phyloP scores from a whole-genome alignment of 2,113 vertebrate genomes.

The Leucoraja erinaceus region DNA sequence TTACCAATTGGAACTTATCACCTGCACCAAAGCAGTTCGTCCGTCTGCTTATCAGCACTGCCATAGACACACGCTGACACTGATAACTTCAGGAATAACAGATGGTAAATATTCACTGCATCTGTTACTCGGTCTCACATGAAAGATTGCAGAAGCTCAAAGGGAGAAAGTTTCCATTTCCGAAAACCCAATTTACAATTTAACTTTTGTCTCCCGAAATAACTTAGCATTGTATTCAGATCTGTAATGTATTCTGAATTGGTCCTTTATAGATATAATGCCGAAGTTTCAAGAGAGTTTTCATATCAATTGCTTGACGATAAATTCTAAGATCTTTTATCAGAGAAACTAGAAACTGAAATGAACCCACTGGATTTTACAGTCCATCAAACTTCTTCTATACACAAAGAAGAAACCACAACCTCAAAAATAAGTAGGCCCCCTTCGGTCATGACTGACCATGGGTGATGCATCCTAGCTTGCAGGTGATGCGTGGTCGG shows the following conservation, averaged over 20 bases:
- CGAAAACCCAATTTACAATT: too few species aligned
- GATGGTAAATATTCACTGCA: background rate
- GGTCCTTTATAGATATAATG: too few species aligned
- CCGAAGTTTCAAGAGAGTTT: too few species aligned
- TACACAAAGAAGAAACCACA: background rate
- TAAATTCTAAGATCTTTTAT: background rate
- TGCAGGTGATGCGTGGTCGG: too few species aligned
- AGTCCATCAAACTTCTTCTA: background rate
- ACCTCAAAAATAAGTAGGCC: background rate
- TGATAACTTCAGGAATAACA: background rate
- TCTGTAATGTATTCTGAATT: background rate
- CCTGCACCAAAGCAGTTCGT: background rate
- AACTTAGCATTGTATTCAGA: background rate
- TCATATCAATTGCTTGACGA: background rate
- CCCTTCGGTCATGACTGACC: too few species aligned
- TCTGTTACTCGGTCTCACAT: background rate
- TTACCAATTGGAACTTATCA: background rate
- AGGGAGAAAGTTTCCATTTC: background rate
- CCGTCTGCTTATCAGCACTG: background rate
- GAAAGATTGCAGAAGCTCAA: background rate
- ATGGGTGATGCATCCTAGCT: too few species aligned
- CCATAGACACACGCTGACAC: background rate
- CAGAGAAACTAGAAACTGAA: background rate
- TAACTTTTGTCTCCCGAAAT: background rate
- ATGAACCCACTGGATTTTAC: background rate